These are phyloP conservation scores for Dipodomys merriami DNA, from an alignment of 2,113 vertebrate genomes.

Conservation along the genomic window DNA sequence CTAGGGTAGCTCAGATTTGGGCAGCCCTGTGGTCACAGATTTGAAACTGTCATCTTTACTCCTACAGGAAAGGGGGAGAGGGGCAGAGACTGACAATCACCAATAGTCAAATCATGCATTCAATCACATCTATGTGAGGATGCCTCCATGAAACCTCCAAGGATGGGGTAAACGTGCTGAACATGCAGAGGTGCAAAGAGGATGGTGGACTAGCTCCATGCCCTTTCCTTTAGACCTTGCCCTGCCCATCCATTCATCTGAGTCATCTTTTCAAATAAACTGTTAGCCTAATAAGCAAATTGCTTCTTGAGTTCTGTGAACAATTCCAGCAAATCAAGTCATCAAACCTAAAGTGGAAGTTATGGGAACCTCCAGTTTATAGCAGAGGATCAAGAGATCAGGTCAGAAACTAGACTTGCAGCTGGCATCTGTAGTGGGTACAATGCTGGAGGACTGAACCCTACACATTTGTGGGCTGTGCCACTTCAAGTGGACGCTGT, in stretches of 20 bases:
- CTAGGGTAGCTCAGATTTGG: neutral
- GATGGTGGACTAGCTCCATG: too few relatives aligned
- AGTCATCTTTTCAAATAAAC: neutral
- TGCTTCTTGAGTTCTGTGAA: neutral
- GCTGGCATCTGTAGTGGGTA: neutral
- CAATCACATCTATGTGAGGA: neutral
- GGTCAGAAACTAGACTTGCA: neutral
- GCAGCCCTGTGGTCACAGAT: neutral
- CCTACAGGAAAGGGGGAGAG: neutral
- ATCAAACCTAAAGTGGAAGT: neutral
- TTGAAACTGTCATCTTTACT: neutral
- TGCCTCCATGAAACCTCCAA: neutral
- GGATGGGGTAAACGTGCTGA: neutral
- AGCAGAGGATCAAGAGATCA: neutral
- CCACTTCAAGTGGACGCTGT: neutral
- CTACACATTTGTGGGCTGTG: neutral
- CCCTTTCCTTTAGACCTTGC: neutral
- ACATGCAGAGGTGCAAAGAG: neutral
- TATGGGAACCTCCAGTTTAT: neutral
- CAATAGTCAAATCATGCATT: neutral
- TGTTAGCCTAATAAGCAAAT: neutral
- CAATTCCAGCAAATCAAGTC: neutral
- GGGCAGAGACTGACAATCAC: neutral
- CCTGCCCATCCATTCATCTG: too few relatives aligned
- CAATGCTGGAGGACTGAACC: neutral